These are phyloP conservation scores for Synanthedon vespiformis DNA, from an alignment of 2,888 invertebrate species.

Conservation along the genomic window DNA sequence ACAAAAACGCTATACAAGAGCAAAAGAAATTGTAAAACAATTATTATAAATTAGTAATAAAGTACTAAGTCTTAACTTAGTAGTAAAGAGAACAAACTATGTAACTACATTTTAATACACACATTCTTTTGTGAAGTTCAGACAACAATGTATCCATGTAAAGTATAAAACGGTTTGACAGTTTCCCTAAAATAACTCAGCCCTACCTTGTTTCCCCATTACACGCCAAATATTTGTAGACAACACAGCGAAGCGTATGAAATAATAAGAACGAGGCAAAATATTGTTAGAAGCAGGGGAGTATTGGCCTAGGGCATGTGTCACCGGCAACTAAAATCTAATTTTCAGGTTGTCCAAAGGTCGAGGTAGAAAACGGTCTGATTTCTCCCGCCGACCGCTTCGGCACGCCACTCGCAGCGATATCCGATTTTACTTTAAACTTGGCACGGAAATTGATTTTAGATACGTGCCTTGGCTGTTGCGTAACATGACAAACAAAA, in stretches of 20 bases:
- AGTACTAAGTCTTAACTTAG: no score
- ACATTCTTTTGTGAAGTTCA: no score
- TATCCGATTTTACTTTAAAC: conserved; percentile 45
- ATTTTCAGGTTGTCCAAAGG: conserved; percentile 53
- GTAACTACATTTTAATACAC: no score
- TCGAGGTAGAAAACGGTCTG: conserved; percentile 22
- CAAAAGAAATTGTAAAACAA: no score
- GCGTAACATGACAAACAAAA: conserved; percentile 18
- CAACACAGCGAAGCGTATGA: background rate
- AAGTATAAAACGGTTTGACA: no score
- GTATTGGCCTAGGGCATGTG: conserved; percentile 24
- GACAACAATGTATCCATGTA: no score
- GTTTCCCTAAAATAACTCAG: no score
- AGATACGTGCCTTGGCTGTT: conserved; percentile 31
- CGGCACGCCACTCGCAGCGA: conserved; percentile 8
- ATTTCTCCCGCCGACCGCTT: conserved; percentile 4
- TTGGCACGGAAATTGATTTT: conserved; percentile 55
- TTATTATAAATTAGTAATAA: no score
- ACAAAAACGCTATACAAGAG: no score
- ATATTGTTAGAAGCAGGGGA: conserved; percentile 18
- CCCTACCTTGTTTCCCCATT: no score
- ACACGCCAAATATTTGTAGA: no score
- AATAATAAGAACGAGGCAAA: conserved; percentile 1
- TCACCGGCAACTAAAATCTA: conserved; percentile 48
- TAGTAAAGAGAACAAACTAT: no score